Evolutionary conservation across 2,888 invertebrate genomes (phyloP).

Genomic region (Drosophila borborema): DNA sequence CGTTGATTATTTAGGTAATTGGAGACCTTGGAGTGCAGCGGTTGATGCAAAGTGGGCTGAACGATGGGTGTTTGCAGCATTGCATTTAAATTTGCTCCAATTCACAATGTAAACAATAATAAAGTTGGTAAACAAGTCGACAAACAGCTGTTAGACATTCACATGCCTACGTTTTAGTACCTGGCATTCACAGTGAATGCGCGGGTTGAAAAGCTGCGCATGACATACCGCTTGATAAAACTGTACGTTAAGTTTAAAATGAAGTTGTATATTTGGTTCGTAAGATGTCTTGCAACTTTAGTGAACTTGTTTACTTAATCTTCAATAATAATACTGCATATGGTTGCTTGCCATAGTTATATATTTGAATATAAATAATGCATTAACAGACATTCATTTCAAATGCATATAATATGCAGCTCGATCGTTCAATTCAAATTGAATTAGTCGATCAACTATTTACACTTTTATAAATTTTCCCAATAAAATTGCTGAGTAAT

Average conservation of each 20-base stretch:
- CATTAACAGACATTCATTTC: neutral
- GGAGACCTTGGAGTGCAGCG: constrained; percentile 82
- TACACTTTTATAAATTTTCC: neutral
- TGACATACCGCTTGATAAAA: neutral
- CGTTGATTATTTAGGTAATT: constrained; percentile 84
- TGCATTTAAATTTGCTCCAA: constrained; percentile 8
- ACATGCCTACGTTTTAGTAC: neutral
- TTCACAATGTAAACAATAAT: constrained; percentile 6
- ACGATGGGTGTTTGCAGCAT: constrained; percentile 45
- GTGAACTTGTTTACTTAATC: neutral
- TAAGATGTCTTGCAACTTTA: neutral
- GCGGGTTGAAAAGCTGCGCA: neutral
- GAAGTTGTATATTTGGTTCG: neutral
- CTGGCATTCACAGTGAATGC: constrained; percentile 6
- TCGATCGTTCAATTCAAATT: constrained; percentile 29
- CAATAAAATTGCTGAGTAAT: neutral
- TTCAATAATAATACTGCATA: neutral
- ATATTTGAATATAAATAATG: constrained; percentile 8
- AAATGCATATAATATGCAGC: constrained; percentile 12
- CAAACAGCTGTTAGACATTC: constrained; percentile 46
- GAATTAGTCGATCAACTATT: neutral
- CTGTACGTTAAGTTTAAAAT: neutral
- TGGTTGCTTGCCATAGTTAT: neutral
- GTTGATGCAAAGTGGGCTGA: constrained; percentile 79
- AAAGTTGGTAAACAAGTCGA: constrained; percentile 27